Base-by-base conservation (phyloP, 2,888 invertebrate species). In the Keiferia lycopersicella region DNA sequence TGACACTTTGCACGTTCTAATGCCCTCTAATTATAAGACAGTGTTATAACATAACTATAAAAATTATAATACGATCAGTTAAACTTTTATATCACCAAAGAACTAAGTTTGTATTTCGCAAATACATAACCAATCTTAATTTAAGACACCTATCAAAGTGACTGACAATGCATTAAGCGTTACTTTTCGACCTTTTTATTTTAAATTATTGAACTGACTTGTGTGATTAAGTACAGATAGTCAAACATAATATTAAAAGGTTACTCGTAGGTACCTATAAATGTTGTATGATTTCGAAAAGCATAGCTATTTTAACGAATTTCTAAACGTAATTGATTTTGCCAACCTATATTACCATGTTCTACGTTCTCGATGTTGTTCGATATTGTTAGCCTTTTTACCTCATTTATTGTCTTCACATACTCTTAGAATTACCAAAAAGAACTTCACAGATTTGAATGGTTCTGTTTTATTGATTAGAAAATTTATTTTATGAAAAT, bases 91-190 rank as follows among this genome's bases (percentile, higher is more conserved):
- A 26, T 26, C 2, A 26, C 26, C 26, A 26, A 34, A 34, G 34
- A 3, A 45, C 45, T 4, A 6, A 45, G n/a, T n/a, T 1, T 7
- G 4, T 16, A 45, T 45, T 45, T 45, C 45, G 65, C 66, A 63
- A 67, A 70, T 61, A 66, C 20, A 45, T 58, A 45, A 39, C 41
- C 34, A 57, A 64, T 56, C 57, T 60, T 51, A 63, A 62, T 62
- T 70, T 71, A 71, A 73, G 73, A 73, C 72, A 69, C 66, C 70
- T 77, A 78, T 80, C 79, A 80, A 72, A 74, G 63, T 83, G 81
- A 84, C 78, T 82, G 84, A 84, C 85, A 84, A 78, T 73, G 68
- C 80, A 80, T 83, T 83, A 82, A 78, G 75, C 72, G 72, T 72
- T 68, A 67, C 60, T 73, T 26, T 26, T 26, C 56, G 56, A 34